A percentile compares a stretch with the other conserved stretches of the same genome.
phyloP scores from a whole-genome alignment of 1,140 invertebrate genomes.

The Mactra quadrangularis region DNA sequence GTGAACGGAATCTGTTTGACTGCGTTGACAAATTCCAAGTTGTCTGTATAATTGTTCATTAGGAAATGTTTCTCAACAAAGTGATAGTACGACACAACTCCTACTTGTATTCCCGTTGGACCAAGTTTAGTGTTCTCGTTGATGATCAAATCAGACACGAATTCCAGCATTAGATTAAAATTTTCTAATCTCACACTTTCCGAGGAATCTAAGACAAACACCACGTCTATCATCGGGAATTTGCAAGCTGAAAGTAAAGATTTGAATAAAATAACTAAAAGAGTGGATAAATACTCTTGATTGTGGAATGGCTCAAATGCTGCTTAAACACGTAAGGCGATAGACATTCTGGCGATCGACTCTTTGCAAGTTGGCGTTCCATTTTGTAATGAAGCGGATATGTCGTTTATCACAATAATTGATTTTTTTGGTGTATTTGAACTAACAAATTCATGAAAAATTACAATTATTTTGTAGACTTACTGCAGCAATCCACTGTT shows the following conservation, averaged over 20 bases:
- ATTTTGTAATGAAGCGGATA: not conserved
- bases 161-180: constrained; percentile 34
- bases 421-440: not conserved
- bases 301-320: not conserved
- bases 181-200: constrained; percentile 41
- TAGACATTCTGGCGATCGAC: not conserved
- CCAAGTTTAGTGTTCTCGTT: constrained; percentile 21
- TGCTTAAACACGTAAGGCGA: not conserved
- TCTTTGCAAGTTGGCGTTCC: not conserved
- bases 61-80: constrained; percentile 35
- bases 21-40: constrained; percentile 1
- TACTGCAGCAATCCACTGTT: constrained; percentile 30
- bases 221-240: constrained; percentile 64
- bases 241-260: constrained; percentile 26
- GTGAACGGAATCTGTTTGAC: constrained; percentile 13
- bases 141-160: constrained; percentile 37
- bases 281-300: not conserved
- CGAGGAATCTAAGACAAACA: constrained; percentile 63
- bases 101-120: constrained; percentile 54
- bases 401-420: not conserved
- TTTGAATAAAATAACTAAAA: not conserved
- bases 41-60: constrained; percentile 54
- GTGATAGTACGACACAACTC: constrained; percentile 47
- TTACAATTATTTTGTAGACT: no score
- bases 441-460: no score